phyloP scores from a whole-genome alignment of 2,113 vertebrate species.

The Oophaga pumilio region DNA sequence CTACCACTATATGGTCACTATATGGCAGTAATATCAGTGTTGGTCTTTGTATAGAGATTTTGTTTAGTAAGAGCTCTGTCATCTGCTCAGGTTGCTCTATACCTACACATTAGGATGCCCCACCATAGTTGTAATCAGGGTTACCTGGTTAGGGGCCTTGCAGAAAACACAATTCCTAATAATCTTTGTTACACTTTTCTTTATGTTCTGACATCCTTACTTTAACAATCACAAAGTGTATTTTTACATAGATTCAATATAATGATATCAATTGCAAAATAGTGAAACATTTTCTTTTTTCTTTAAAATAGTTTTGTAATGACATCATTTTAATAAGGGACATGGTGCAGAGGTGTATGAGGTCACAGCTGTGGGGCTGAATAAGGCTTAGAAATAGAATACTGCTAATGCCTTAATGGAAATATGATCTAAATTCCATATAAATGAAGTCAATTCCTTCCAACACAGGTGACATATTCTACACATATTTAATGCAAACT shows the following conservation, averaged over 20 bases:
- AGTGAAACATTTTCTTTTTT: neutral
- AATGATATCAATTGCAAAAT: neutral
- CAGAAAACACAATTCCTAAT: too few species aligned
- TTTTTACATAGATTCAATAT: neutral
- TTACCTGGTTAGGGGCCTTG: too few species aligned
- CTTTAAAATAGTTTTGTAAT: neutral
- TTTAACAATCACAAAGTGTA: neutral
- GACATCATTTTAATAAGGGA: neutral
- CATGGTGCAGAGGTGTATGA: neutral
- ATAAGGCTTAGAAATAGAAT: neutral
- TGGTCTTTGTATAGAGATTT: too few species aligned
- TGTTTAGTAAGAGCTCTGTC: too few species aligned
- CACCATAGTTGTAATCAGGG: too few species aligned
- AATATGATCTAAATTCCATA: slow-evolving; percentile 19
- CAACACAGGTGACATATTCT: slow-evolving; percentile 17
- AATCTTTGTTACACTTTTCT: too few species aligned
- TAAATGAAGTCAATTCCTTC: neutral
- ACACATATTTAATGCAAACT: neutral
- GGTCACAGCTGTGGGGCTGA: slow-evolving; percentile 14
- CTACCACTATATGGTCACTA: too few species aligned
- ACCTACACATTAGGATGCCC: too few species aligned
- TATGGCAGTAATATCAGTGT: too few species aligned
- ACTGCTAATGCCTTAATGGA: neutral
- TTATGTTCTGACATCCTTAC: neutral
- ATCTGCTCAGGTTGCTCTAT: too few species aligned